These are phyloP conservation scores for Thunnus thynnus DNA, from an alignment of 2,113 vertebrate species.

Conservation along the genomic window DNA sequence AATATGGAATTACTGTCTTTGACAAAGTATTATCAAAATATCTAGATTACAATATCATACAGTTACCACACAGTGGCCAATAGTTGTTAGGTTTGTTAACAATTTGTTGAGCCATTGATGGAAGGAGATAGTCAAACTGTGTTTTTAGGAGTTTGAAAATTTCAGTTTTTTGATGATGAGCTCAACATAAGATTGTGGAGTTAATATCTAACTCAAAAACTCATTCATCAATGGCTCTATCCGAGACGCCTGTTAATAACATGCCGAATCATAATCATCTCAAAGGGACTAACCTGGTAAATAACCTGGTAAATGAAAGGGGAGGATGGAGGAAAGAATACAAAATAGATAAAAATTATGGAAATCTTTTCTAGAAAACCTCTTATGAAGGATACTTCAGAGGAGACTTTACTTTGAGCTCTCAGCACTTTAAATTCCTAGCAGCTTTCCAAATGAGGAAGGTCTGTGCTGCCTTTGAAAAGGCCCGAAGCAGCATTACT, in stretches of 20 bases:
- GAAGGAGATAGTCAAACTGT: conserved; percentile 20
- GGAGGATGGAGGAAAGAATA: conserved; percentile 34
- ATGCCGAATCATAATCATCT: conserved; percentile 54
- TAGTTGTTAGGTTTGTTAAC: not conserved
- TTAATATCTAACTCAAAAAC: conserved; percentile 15
- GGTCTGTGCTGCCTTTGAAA: conserved; percentile 37
- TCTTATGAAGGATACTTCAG: conserved; percentile 29
- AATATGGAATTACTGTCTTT: not conserved
- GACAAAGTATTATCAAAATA: not conserved
- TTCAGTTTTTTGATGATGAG: not conserved
- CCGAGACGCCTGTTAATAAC: conserved; percentile 15
- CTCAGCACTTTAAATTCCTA: conserved; percentile 33
- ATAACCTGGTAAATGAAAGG: conserved; percentile 62
- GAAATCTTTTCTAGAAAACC: conserved; percentile 26
- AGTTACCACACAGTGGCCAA: not conserved
- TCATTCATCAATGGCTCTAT: conserved; percentile 59
- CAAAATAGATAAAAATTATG: conserved; percentile 33
- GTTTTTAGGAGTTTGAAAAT: conserved; percentile 7
- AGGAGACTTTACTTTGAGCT: conserved; percentile 40
- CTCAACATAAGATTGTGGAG: conserved; percentile 4
- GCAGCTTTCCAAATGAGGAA: conserved; percentile 1
- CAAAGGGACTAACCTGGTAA: conserved; percentile 70
- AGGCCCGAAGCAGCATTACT: conserved; percentile 35
- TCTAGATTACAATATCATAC: not conserved
- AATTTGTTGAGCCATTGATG: conserved; percentile 62